A percentile compares a stretch with the other conserved stretches of the same genome.
These are phyloP conservation scores for Tillus elongatus DNA, from an alignment of 2,888 invertebrate genomes.

Conservation along the genomic window DNA sequence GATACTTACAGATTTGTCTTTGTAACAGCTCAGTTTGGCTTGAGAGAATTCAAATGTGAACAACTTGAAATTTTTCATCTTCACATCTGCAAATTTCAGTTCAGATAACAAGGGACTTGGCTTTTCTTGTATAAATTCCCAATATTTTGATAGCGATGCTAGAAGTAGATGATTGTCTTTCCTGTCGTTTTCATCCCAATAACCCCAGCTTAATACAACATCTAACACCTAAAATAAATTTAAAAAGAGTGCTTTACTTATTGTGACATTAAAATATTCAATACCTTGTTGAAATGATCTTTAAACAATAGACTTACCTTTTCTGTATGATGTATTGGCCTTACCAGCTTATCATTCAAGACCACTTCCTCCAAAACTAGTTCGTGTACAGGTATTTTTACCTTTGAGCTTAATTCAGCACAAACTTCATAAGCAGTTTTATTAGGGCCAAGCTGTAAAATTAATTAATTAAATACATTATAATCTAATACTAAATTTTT, in stretches of 20 bases:
- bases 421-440: constrained; percentile 71
- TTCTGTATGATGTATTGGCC: constrained; percentile 72
- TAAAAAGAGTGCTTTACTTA: too few species aligned
- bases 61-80: constrained; percentile 63
- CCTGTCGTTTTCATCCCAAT: constrained; percentile 80
- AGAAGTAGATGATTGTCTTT: constrained; percentile 73
- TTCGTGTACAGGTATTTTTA: constrained; percentile 55
- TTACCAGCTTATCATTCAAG: constrained; percentile 60
- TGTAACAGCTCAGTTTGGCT: constrained; percentile 64
- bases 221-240: constrained; percentile 43
- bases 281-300: not conserved
- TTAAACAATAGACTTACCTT: constrained; percentile 36
- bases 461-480: too few species aligned
- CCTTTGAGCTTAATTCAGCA: constrained; percentile 57
- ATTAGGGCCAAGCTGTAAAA: constrained; percentile 60
- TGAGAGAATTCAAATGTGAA: constrained; percentile 75
- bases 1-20: constrained; percentile 64
- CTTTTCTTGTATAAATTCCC: constrained; percentile 37
- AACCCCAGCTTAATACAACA: constrained; percentile 72
- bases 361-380: constrained; percentile 74
- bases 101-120: constrained; percentile 57
- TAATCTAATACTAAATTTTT: too few species aligned
- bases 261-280: too few species aligned
- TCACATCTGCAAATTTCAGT: constrained; percentile 66
- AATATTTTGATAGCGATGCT: constrained; percentile 35